Evolutionary conservation across 2,888 invertebrate genomes (phyloP), one percentile per base, ranked within the genome.

Genomic region (Chloroclysta siterata): DNA sequence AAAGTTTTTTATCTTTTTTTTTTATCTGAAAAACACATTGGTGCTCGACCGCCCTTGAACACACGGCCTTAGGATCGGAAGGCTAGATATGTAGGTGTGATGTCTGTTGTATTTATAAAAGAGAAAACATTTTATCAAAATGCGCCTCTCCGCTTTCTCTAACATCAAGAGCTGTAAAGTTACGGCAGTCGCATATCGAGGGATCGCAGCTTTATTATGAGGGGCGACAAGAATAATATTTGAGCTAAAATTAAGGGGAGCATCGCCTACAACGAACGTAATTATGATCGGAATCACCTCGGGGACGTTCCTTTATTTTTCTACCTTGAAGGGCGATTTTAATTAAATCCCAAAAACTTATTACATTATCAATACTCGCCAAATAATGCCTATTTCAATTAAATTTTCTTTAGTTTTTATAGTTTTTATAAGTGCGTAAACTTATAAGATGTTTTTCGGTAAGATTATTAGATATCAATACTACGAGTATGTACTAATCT

Each of bases 211-310:
- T 33, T 48, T 29, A 48, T 15, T 13, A n/a, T 46, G 47, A 51
- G 47, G 66, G 68, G 58, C 29, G 60, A 58, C 47, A 50, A 39
- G 58, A 65, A 66, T 68, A 68, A 70, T 70, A 68, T 70, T 70
- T 68, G 68, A 33, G 58, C 58, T 53, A 65, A 63, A 66, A 70
- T 68, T 60, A 66, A 68, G 63, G 62, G 70, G 64, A 55, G 60
- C 56, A 57, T 63, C 64, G 64, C 42, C 67, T 65, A 67, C 64
- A 58, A 51, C 57, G 66, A 69, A 67, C 61, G 56, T 48, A 63
- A 66, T 63, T 66, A 57, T 55, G 57, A 58, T 58, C 53, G 11
- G 59, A 57, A 60, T 65, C 65, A 68, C 70, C 65, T 63, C 36
- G n/a, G 63, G 57, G 63, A 47, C 59, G 51, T 56, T 58, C 62